Base-by-base conservation (phyloP, 2,888 invertebrate genomes). In the Miltochrista miniata region DNA sequence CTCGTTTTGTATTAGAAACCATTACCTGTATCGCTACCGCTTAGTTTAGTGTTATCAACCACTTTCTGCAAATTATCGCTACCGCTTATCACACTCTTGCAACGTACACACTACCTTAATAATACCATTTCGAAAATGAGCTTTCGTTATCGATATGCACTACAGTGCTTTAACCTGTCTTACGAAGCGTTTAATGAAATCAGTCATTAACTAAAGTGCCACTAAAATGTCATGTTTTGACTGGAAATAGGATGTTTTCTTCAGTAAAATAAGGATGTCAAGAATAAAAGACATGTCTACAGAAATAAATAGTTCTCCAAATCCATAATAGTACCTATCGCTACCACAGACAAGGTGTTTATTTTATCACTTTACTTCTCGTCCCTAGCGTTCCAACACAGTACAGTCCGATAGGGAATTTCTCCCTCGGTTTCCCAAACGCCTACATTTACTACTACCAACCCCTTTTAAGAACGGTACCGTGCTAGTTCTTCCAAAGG, bases 181-280 rank as follows among this genome's bases (percentile, higher is more conserved):
- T 76, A 79, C 70, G 74, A 72, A 61, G 64, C 68, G 66, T 81
- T 80, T 87, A 88, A 89, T 88, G 87, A 88, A 87, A 85, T 87
- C 76, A 76, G 81, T 87, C 83, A 87, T 89, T 87, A 87, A 72
- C 67, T 76, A 77, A 83, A 87, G 85, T 87, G 85, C 79, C 73
- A 62, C 70, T 79, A 79, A 71, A 81, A 71, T 67, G 54, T 57
- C 18, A 43, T 56, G 70, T 64, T 47, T 70, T 71, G 70, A 75
- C 79, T 81, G 78, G 81, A 74, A 76, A 69, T 72, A 61, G 68
- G 30, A 24, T 54, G 31, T 30, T 54, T 52, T 56, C 48, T 56
- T 53, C 50, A 49, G 43, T 58, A 4, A 62, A 61, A 45, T 45
- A 75, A 73, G 73, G 66, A 29, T 66, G 64, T 29, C 61, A 41